Conservation (phyloP, 2,113 vertebrate species). For the Sylvilagus bachmani region DNA sequence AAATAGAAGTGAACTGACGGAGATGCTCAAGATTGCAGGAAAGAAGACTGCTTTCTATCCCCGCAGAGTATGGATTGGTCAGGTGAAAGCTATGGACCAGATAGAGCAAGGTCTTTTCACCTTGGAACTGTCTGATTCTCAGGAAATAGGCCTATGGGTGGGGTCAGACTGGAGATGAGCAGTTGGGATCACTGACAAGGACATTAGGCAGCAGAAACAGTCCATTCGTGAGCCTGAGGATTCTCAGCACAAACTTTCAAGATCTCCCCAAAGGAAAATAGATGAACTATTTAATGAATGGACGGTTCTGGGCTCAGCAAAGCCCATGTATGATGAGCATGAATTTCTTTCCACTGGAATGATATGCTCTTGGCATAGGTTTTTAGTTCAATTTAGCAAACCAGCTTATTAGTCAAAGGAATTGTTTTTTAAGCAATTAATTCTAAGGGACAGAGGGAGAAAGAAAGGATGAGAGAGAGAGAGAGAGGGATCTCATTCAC, state of each 20-base stretch:
- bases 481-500: too few species aligned
- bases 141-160: neutral
- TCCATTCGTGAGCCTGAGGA: neutral
- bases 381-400: conserved; percentile 6
- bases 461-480: too few species aligned
- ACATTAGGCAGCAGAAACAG: neutral
- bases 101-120: neutral
- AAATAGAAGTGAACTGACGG: neutral
- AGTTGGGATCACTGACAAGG: neutral
- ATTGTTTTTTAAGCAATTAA: neutral
- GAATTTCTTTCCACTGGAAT: neutral
- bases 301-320: neutral
- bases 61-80: neutral
- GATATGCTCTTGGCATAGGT: neutral
- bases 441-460: too few species aligned
- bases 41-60: neutral
- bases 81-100: neutral
- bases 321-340: neutral
- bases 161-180: neutral
- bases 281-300: neutral
- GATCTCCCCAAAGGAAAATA: neutral
- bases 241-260: neutral
- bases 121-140: neutral
- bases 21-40: neutral
- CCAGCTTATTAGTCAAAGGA: neutral